phyloP scores from a whole-genome alignment of 1,140 invertebrate species.

The Chelonus insularis region DNA sequence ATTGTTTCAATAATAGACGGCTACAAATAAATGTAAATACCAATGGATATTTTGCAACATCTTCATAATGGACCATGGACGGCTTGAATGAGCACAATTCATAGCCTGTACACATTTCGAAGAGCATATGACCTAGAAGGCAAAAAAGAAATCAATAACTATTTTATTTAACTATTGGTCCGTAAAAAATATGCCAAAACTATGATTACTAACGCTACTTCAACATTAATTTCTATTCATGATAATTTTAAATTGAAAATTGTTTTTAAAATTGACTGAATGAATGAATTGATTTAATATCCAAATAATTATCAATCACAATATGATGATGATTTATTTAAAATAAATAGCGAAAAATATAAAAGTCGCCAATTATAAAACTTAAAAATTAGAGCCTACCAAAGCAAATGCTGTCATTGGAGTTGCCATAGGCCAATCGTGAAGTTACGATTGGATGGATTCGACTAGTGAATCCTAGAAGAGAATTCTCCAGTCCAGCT shows the following conservation, averaged over 20 bases:
- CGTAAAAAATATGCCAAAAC: not conserved
- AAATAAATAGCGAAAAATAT: no score
- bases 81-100: slow-evolving; percentile 76
- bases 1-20: not conserved
- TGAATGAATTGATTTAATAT: no score
- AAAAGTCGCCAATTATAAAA: no score
- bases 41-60: slow-evolving; percentile 76
- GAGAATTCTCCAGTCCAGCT: slow-evolving; percentile 80
- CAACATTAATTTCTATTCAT: not conserved
- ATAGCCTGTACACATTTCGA: slow-evolving; percentile 87
- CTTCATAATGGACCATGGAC: slow-evolving; percentile 70
- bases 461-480: slow-evolving; percentile 77
- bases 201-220: no score
- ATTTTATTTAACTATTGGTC: no score
- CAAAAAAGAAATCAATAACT: slow-evolving; percentile 20
- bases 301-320: no score
- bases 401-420: slow-evolving; percentile 76
- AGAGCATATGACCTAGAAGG: slow-evolving; percentile 74
- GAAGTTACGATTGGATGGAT: slow-evolving; percentile 64
- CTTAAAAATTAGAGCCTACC: no score
- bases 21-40: no score
- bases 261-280: no score
- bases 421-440: slow-evolving; percentile 59
- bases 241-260: no score
- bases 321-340: no score